Evolutionary conservation across 1,140 invertebrate genomes (phyloP), one percentile per base, ranked within the genome.

Genomic region (Rhagoletis pomonella): DNA sequence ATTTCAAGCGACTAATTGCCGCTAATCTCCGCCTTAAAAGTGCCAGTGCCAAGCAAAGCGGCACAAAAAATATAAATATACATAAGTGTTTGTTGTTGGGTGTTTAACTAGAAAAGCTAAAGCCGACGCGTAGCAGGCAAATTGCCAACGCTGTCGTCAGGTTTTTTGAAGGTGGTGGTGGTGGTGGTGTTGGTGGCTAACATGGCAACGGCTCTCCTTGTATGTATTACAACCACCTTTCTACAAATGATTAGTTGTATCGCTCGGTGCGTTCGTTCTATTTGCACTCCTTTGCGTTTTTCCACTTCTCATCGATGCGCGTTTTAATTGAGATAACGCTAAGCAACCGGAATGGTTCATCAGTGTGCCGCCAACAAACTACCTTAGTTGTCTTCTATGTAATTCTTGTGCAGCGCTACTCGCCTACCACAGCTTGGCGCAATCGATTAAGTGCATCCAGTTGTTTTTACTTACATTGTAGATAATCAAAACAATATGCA

Each of bases 401-500:
- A 47, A 10, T 47, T 73, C 67, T 73, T 47, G 67, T 47, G 39
- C 39, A 39, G 12, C 64, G 64, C 29, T 29, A 1, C 29, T 29
- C 29, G 29, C 29, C 1, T 29, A 3, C 67, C 44, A 5, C 29
- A 39, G 67, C 47, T 58, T 81, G 50, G n/a, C 1, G 50, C 47
- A 81, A 55, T 17, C 73, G 73, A 17, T 81, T 73, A 81, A 55
- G 17, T 62, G 60, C 69, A n/a, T 47, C 42, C 69, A 47, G 42
- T 73, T 58, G 47, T 55, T 29, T 55, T 5, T 55, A 55, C 50
- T 81, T 29, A 29, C 29, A 29, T 29, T 29, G 29, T 29, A 55
- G 73, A n/a, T n/a, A 81, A 81, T 81, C 73, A 81, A 81, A 81
- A 81, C 73, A 55, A 47, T 81, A 81, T 81, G 73, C 73, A 81